A percentile compares a stretch with the other conserved stretches of the same genome.
phyloP scores from a whole-genome alignment of 2,113 vertebrate species.

The Notothenia rossii region DNA sequence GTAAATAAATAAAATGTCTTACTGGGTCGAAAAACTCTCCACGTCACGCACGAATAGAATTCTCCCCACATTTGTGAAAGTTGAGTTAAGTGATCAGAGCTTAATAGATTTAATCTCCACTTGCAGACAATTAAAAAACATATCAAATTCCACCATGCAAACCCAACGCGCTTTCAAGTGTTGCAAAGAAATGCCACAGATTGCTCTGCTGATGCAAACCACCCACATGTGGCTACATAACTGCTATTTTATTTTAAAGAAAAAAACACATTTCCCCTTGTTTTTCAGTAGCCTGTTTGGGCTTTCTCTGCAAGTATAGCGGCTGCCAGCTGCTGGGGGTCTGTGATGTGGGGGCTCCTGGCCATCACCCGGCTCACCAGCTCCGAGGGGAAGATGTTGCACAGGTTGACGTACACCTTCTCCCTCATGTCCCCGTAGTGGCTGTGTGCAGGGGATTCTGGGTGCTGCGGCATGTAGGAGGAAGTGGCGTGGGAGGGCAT shows the following conservation, averaged over 20 bases:
- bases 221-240: background rate
- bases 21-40: slow-evolving; percentile 8
- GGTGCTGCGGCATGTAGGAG: slow-evolving; percentile 60
- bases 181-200: slow-evolving; percentile 9
- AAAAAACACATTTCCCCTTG: background rate
- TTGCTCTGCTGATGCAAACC: slow-evolving; percentile 18
- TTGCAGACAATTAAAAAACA: slow-evolving; percentile 18
- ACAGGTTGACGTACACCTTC: slow-evolving; percentile 93
- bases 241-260: background rate
- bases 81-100: background rate
- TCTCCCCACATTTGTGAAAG: background rate
- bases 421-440: slow-evolving; percentile 89
- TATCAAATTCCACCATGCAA: background rate
- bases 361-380: slow-evolving; percentile 96
- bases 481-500: slow-evolving; percentile 46
- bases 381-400: slow-evolving; percentile 97
- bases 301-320: slow-evolving; percentile 95
- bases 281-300: slow-evolving; percentile 88
- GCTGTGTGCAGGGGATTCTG: slow-evolving; percentile 80
- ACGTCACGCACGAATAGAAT: slow-evolving; percentile 9
- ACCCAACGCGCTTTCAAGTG: background rate
- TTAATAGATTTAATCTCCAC: too few relatives aligned
- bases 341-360: slow-evolving; percentile 92
- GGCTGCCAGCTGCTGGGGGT: slow-evolving; percentile 95
- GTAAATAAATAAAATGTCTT: slow-evolving; percentile 58